Evolutionary conservation across 2,888 invertebrate genomes (phyloP).

Genomic region (Hoplodrina blanda): DNA sequence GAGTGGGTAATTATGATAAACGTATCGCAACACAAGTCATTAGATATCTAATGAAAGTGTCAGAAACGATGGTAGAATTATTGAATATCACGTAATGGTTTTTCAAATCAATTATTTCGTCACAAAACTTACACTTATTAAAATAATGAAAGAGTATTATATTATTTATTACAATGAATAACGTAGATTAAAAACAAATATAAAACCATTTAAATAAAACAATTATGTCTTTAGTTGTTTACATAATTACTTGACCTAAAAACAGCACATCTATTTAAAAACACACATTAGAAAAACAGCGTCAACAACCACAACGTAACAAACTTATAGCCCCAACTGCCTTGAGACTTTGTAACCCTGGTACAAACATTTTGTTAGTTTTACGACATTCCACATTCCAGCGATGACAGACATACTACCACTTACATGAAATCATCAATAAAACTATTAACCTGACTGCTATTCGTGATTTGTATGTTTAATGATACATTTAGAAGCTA

Average conservation of each 20-base stretch:
- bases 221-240: no score
- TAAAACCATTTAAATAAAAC: no score
- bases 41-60: no score
- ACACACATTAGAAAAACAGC: not conserved
- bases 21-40: no score
- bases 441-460: constrained; percentile 24
- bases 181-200: no score
- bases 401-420: constrained; percentile 44
- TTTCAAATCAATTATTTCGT: no score
- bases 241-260: not conserved
- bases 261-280: not conserved
- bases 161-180: no score
- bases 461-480: constrained; percentile 30
- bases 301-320: not conserved
- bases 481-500: constrained; percentile 23
- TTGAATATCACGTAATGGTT: no score
- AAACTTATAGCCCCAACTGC: constrained; percentile 21
- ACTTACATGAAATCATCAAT: constrained; percentile 47
- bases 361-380: constrained; percentile 35
- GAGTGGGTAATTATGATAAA: no score
- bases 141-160: no score
- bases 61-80: no score
- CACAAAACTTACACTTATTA: no score
- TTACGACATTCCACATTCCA: constrained; percentile 55
- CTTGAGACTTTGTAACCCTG: constrained; percentile 60